Evolutionary conservation across 2,888 invertebrate genomes (phyloP).

Genomic region (Drosophila prostipennis): DNA sequence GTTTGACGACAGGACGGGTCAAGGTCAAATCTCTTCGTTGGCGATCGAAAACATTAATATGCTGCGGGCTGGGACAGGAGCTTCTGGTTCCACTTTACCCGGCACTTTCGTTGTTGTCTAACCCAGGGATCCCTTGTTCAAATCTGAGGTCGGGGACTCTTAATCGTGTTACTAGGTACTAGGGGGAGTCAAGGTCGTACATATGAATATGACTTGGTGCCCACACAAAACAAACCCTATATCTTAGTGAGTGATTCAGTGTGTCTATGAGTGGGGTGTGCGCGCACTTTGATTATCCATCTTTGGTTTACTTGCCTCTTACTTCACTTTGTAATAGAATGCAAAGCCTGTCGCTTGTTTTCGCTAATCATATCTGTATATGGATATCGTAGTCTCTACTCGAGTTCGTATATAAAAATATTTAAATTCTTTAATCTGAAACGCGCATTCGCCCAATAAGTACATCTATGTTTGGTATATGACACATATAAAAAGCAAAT

Average conservation of each 20-base stretch:
- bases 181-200: constrained; percentile 16
- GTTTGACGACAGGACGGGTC: constrained; percentile 13
- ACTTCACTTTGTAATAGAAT: constrained; percentile 14
- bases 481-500: constrained; percentile 71
- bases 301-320: constrained; percentile 52
- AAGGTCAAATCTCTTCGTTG: constrained; percentile 39
- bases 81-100: constrained; percentile 42
- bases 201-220: constrained; percentile 61
- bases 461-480: constrained; percentile 27
- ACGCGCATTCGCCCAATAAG: constrained; percentile 36
- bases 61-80: constrained; percentile 41
- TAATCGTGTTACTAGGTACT: constrained; percentile 26
- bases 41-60: constrained; percentile 37
- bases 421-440: constrained; percentile 73
- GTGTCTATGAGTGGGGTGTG: constrained; percentile 33
- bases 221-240: constrained; percentile 40
- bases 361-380: constrained; percentile 25
- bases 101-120: constrained; percentile 70
- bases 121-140: constrained; percentile 58
- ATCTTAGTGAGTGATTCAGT: not conserved
- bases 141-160: constrained; percentile 30
- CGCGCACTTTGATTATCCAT: constrained; percentile 69
- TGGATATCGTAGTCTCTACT: constrained; percentile 22
- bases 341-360: constrained; percentile 44
- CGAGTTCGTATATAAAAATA: constrained; percentile 68